Conservation (phyloP, 2,888 invertebrate genomes). For the Diploptera punctata region DNA sequence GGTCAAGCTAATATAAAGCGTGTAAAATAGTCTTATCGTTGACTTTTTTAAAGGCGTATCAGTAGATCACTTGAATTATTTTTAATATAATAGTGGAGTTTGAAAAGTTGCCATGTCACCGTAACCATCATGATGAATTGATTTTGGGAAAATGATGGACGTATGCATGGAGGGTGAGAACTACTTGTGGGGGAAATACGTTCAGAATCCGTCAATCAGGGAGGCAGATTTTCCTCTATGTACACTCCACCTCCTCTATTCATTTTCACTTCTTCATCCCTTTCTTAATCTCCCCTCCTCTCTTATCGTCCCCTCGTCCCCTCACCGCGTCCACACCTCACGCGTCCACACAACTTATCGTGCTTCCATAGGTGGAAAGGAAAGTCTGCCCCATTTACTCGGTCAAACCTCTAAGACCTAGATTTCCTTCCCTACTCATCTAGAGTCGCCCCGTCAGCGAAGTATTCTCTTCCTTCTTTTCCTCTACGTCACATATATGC, state of each 20-base stretch:
- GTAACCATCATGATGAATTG: not conserved
- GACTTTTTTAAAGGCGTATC: no score
- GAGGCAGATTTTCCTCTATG: not conserved
- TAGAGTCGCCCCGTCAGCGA: not conserved
- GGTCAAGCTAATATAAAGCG: no score
- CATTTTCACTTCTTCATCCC: not conserved
- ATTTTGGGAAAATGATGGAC: not conserved
- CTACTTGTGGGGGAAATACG: not conserved
- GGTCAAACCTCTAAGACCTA: not conserved
- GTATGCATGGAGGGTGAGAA: no score
- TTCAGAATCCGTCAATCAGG: not conserved
- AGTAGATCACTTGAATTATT: no score
- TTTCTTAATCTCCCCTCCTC: not conserved
- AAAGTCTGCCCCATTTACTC: slow-evolving; percentile 2
- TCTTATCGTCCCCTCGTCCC: not conserved
- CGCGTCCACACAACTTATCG: not conserved
- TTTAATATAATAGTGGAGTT: no score
- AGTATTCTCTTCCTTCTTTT: not conserved
- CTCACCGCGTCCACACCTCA: not conserved
- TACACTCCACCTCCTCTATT: not conserved
- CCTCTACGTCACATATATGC: not conserved
- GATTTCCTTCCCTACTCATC: not conserved
- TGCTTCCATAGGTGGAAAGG: not conserved
- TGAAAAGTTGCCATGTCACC: not conserved
- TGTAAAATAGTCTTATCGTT: no score